Conservation (phyloP, 2,888 invertebrate species). For the Amiota minor region DNA sequence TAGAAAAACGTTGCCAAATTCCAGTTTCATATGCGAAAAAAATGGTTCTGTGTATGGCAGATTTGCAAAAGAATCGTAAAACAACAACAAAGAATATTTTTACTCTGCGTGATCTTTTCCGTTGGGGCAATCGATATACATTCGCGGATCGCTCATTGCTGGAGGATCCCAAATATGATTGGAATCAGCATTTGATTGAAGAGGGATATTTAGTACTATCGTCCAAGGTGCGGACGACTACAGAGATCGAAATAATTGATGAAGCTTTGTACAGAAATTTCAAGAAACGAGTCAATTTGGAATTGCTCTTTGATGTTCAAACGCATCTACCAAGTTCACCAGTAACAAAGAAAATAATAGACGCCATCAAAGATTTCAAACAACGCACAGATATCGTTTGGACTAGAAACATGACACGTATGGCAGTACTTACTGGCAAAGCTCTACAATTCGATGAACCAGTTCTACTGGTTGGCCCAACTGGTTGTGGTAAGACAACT, state of each 20-base stretch:
- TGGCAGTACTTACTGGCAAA: constrained; percentile 85
- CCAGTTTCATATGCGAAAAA: constrained; percentile 91
- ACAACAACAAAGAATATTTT: constrained; percentile 93
- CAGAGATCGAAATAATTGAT: constrained; percentile 87
- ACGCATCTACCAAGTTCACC: constrained; percentile 78
- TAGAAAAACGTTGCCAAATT: constrained; percentile 90
- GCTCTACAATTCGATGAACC: constrained; percentile 94
- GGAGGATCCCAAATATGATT: constrained; percentile 84
- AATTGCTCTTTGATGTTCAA: constrained; percentile 82
- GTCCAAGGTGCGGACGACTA: constrained; percentile 88
- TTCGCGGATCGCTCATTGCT: constrained; percentile 78
- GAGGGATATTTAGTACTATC: constrained; percentile 96
- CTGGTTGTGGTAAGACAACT: constrained; percentile 98
- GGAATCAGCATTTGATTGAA: constrained; percentile 97
- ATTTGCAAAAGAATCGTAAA: constrained; percentile 87
- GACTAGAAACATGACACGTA: constrained; percentile 91
- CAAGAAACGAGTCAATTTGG: constrained; percentile 81
- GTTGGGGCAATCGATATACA: constrained; percentile 96
- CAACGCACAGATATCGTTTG: constrained; percentile 86
- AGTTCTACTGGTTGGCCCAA: constrained; percentile 95
- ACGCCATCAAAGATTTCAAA: constrained; percentile 77
- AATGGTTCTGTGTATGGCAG: constrained; percentile 92
- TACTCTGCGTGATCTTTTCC: constrained; percentile 93
- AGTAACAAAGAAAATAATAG: constrained; percentile 83
- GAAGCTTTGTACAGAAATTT: constrained; percentile 86